Base-by-base conservation (phyloP, 2,888 invertebrate genomes). In the Byasa hedistus region DNA sequence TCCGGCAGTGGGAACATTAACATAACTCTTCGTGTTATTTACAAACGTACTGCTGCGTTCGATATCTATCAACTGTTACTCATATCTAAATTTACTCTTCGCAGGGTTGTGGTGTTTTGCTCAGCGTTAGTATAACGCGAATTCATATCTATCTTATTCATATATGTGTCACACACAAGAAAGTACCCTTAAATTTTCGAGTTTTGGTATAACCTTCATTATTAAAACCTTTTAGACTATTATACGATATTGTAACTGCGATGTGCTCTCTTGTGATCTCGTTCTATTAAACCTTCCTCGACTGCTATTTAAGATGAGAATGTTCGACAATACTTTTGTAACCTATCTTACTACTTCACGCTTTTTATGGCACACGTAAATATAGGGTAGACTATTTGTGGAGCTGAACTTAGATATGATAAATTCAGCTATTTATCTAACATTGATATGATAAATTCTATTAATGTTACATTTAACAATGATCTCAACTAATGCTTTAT, bases 311-410 rank as follows among this genome's bases (percentile, higher is more conserved):
- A 80, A 79, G 76, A 72, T 79, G 76, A 77, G 76, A 80, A 81
- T 72, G 68, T 82, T 80, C 76, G 85, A 85, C 84, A 86, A 86
- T 86, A 86, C 81, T 84, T 82, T 82, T 82, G 71, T 79, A 80
- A 77, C 76, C 76, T 79, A n/a, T n/a, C n/a, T 80, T 76, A 76
- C 73, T 76, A 77, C 65, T 76, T 71, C 72, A 76, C 73, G 76
- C 71, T 70, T 64, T 74, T 72, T 71, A 54, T 66, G 70, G 75
- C 73, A 19, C 68, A 68, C 70, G 73, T 71, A 77, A 75, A 69
- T 72, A 65, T 73, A 77, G 17, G 4, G 48, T 19, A 74, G 58
- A 57, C 22, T 32, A 51, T 64, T 44, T 2, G 1, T 23, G 21
- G 51, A 36, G 63, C 51, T 32, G 52, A 64, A 19, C 61, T 57